Base-by-base conservation (phyloP, 2,113 vertebrate species). In the Saguinus imperator region DNA sequence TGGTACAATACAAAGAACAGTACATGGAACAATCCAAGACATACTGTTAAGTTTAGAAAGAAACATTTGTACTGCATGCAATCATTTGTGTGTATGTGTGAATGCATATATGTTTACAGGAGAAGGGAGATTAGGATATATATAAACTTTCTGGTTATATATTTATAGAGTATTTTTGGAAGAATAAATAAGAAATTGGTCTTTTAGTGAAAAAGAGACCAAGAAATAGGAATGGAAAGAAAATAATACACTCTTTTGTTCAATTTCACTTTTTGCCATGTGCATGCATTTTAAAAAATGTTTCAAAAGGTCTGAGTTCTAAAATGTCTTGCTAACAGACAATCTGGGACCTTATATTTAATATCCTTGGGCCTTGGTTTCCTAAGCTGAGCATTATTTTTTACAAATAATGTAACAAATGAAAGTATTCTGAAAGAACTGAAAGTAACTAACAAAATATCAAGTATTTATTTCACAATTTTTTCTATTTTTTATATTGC, bases 401-500 rank as follows among this genome's bases (percentile, higher is more conserved):
- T 80, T 95, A 95, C 40, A 97, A 89, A 94, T 87, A 95, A 84
- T 40, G 29, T 75, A 95, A 82, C 4, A 87, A 37, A 68, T 89
- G 3, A 85, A 94, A 84, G 23, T n/a, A 89, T 89, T 88, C 43
- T 97, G 66, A 87, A 96, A 96, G 35, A 95, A 92, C 6, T 77
- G n/a, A 92, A 96, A 79, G 12, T 81, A 87, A 94, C 80, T 35
- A 81, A 64, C 73, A 92, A 91, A 96, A 92, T 76, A 80, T 11
- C 20, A 70, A 94, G 27, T 89, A 45, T 87, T 89, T 66, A 82
- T 61, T 90, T 27, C 25, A 68, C 8, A 68, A 48, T 23, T 77
- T 25, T 83, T 95, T 29, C 37, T 82, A 43, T 75, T 75, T 76
- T 17, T 88, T 64, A 35, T 32, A 20, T 64, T 52, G 18, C 66